A percentile compares a stretch with the other conserved stretches of the same genome.
Evolutionary conservation across 2,888 invertebrate species (phyloP).

Genomic region (Tenthredo mesomela): DNA sequence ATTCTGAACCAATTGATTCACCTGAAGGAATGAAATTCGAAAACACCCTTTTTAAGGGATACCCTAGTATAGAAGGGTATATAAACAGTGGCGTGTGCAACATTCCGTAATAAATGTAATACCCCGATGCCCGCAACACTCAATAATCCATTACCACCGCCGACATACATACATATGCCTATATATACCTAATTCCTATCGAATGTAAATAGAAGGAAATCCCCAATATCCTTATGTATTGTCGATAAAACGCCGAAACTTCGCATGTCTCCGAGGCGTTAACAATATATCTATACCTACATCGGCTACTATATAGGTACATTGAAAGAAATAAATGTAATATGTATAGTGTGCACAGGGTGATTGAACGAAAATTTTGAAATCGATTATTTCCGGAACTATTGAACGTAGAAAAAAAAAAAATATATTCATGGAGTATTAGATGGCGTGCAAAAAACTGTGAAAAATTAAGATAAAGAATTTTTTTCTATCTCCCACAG

Average conservation of each 20-base stretch:
- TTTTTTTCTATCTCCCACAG: background rate
- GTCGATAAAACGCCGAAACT: constrained; percentile 49
- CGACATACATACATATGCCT: background rate
- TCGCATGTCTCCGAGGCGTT: constrained; percentile 45
- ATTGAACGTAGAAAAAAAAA: background rate
- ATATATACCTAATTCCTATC: background rate
- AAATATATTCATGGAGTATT: background rate
- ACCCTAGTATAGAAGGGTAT: background rate
- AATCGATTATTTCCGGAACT: background rate
- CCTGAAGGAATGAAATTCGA: too few relatives aligned
- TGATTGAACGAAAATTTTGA: background rate
- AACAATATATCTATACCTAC: constrained; percentile 21
- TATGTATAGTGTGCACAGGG: background rate
- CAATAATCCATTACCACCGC: constrained; percentile 48
- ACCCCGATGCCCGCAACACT: constrained; percentile 43
- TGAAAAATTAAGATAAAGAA: background rate
- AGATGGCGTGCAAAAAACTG: background rate
- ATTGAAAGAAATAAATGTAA: background rate
- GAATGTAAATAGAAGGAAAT: background rate
- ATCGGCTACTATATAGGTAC: background rate
- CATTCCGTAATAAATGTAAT: constrained; percentile 46
- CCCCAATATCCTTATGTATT: constrained; percentile 51
- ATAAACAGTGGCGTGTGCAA: constrained; percentile 46
- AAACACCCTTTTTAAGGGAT: too few relatives aligned
- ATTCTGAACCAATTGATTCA: too few relatives aligned